These are phyloP conservation scores for Ectemnius cavifrons DNA, from an alignment of 2,888 invertebrate genomes.

Conservation along the genomic window DNA sequence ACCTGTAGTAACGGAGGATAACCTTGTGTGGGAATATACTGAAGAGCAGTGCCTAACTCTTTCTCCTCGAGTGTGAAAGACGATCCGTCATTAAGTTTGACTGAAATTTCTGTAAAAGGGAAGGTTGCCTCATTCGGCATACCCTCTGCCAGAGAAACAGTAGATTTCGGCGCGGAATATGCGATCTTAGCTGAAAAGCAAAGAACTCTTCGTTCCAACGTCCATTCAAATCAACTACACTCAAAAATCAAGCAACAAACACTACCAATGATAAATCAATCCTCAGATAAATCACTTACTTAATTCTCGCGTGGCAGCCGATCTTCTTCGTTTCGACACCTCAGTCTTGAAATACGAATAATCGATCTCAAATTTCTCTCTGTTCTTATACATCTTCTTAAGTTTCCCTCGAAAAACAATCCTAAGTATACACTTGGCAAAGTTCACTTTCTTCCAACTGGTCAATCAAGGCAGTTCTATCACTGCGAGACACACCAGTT, in stretches of 20 bases:
- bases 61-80: constrained; percentile 80
- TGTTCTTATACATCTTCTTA: constrained; percentile 40
- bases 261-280: too few relatives aligned
- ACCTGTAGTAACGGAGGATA: constrained; percentile 76
- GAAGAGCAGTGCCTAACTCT: constrained; percentile 83
- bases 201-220: background rate
- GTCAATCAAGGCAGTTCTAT: background rate
- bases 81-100: constrained; percentile 81
- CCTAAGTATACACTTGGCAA: background rate
- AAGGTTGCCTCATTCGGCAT: constrained; percentile 87
- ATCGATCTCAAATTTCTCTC: constrained; percentile 72
- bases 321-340: constrained; percentile 78
- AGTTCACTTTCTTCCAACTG: background rate
- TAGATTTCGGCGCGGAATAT: constrained; percentile 78
- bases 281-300: constrained; percentile 72
- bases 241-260: background rate
- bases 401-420: too few relatives aligned
- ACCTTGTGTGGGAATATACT: constrained; percentile 88
- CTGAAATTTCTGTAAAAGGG: constrained; percentile 83
- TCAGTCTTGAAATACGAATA: constrained; percentile 79
- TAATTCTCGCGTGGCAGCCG: constrained; percentile 79
- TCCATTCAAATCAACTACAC: background rate
- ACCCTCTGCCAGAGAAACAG: constrained; percentile 85
- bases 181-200: constrained; percentile 78
- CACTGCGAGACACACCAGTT: background rate